Base-by-base conservation (phyloP, 2,888 invertebrate species). In the Dicycla oo region DNA sequence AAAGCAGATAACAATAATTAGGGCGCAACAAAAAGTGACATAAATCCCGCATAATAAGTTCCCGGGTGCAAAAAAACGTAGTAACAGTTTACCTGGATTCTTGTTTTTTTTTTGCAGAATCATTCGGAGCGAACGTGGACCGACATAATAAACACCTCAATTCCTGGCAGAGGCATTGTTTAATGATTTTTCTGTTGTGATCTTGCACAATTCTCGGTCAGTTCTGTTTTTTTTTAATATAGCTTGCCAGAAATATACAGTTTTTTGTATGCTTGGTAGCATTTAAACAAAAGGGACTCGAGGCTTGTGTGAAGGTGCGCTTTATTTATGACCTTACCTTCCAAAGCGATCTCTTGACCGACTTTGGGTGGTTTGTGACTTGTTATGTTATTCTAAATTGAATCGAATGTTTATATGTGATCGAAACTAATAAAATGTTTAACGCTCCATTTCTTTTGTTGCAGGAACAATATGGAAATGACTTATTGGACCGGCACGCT, bases 141-240 rank as follows among this genome's bases (percentile, higher is more conserved):
- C 90, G 92, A 93, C 92, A 94, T 95, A 95, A 95, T 95, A 95
- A 95, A 96, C 96, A 95, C 95, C 95, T 96, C 95, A 95, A 95
- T 94, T 94, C 95, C 91, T 89, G 92, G 95, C 95, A 94, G 89
- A 91, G 93, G 92, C 92, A 93, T 96, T 96, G 94, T 96, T 95
- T 96, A 95, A 95, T 95, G 94, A 95, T 91, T 94, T 90, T 91
- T 94, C 93, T 94, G 94, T 94, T 94, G 95, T 95, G 95, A 95
- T 95, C 91, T 96, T 96, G 95, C 95, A 95, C 95, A 96, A 96
- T 94, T 91, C 92, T 91, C 85, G 92, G 83, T 90, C 91, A 92
- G 89, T 90, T 91, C 84, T 75, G 58, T 82, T 89, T 93, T 95
- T 94, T 92, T 51, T 92, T 87, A 88, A 83, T 87, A 86, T 86